Evolutionary conservation across 2,797 vertebrate species (phyloP), one percentile per base, ranked within the genome.

Genomic region (Liparis tanakae): DNA sequence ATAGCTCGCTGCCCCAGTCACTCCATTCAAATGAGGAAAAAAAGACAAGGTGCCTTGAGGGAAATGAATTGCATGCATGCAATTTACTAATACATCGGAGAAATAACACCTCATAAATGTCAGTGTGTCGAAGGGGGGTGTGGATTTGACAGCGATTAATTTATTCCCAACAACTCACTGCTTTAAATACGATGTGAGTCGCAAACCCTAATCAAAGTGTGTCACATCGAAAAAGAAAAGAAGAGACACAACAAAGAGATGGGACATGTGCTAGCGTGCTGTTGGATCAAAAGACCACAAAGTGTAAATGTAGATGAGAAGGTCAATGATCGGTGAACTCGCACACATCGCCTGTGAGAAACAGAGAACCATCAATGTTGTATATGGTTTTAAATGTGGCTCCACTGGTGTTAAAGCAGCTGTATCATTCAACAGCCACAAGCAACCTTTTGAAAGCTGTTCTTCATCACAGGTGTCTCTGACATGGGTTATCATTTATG

Each of bases 21-120:
- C 83, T 87, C 60, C 2, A 54, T 69, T 85, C 70, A 82, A 86
- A 91, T 90, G 89, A 89, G 87, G 87, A 85, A 53, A 30, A 53
- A 89, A 88, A 81, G 83, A 90, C 90, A 88, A 89, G 85, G 84
- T 87, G 87, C 87, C 89, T 85, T 72, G 66, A 70, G 84, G 88
- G 89, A 90, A 91, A 90, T 91, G 86, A 87, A 88, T 89, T 72
- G 87, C 87, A 91, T 78, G 80, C 85, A 83, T 78, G 88, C 87
- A 88, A 86, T 93, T 92, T 93, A 77, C 83, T 93, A 90, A 92
- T 88, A 88, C 86, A 86, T 78, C 81, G 70, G 71, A 89, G 85
- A 86, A 87, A 90, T 88, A 90, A 86, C 88, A 72, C 54, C 88
- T 87, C 76, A 74, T 88, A 88, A 91, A 91, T 87, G 84, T 87